A percentile compares a stretch with the other conserved stretches of the same genome.
Conservation (phyloP, 2,797 vertebrate species). For the Echeneis naucrates region DNA sequence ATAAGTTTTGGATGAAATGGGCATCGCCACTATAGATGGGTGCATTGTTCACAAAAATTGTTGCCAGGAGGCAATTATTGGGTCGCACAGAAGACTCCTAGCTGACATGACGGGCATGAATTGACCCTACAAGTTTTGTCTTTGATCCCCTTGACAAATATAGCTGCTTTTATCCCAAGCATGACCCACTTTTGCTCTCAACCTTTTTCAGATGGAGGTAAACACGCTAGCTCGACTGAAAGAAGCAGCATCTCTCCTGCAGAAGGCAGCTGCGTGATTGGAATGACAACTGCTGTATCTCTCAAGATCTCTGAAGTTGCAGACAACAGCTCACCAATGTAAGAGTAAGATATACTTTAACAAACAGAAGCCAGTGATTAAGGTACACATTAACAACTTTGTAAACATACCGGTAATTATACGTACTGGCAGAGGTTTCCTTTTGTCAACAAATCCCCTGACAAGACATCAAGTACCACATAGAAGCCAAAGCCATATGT, state of each 20-base stretch:
- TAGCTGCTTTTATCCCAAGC: constrained; percentile 59
- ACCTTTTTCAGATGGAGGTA: constrained; percentile 69
- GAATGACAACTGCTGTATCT: constrained; percentile 60
- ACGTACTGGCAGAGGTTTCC: not conserved
- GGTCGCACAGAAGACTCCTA: constrained; percentile 38
- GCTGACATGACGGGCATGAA: constrained; percentile 53
- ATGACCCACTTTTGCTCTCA: constrained; percentile 73
- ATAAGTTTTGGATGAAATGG: constrained; percentile 54
- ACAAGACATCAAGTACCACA: not conserved
- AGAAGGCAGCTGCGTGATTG: constrained; percentile 51
- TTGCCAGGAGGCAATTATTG: constrained; percentile 59
- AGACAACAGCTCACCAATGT: constrained; percentile 29
- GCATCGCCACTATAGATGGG: constrained; percentile 10
- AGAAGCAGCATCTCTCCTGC: constrained; percentile 35
- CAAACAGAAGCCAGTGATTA: constrained; percentile 18
- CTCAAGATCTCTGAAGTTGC: constrained; percentile 31
- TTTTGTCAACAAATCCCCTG: not conserved
- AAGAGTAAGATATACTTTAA: not conserved
- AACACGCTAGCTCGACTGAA: constrained; percentile 51
- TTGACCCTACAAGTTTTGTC: constrained; percentile 57
- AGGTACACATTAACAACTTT: not conserved
- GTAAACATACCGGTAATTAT: not conserved
- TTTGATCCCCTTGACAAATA: constrained; percentile 70
- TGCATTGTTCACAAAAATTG: constrained; percentile 56
- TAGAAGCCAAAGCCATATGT: not conserved